Evolutionary conservation across 2,113 vertebrate species (phyloP).

Genomic region (Prunella himalayana): DNA sequence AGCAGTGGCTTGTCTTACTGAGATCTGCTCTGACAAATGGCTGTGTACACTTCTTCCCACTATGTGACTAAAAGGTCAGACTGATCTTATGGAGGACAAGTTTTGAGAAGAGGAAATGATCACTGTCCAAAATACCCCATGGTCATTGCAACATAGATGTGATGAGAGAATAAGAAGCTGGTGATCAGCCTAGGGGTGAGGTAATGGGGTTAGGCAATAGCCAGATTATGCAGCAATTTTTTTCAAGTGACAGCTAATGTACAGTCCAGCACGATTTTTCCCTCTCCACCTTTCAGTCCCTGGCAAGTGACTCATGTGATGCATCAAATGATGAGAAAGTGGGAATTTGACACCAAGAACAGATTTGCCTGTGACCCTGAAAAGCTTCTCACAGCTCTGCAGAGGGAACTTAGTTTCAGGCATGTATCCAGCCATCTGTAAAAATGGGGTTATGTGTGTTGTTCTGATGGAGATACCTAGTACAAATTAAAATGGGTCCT

Average conservation of each 20-base stretch:
- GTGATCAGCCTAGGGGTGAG: neutral
- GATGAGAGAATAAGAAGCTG: neutral
- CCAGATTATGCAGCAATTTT: neutral
- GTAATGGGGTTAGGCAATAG: constrained; percentile 4
- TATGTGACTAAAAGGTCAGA: neutral
- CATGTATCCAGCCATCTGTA: neutral
- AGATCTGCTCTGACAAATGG: neutral
- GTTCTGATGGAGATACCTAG: neutral
- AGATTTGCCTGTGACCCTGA: neutral
- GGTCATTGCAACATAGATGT: neutral
- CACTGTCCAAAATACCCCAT: neutral
- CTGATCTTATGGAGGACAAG: neutral
- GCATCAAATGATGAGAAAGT: neutral
- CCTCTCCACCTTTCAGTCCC: neutral
- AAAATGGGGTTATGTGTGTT: neutral
- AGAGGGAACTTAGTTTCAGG: neutral
- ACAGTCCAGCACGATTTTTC: neutral
- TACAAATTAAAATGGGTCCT: neutral
- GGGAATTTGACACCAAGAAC: neutral
- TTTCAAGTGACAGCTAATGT: neutral
- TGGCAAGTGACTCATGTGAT: constrained; percentile 15
- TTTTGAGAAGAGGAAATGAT: neutral
- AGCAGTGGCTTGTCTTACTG: neutral
- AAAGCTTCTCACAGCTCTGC: neutral
- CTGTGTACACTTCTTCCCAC: neutral